Evolutionary conservation across 1,140 invertebrate species (phyloP), one percentile per base, ranked within the genome.

Genomic region (Cherax destructor): DNA sequence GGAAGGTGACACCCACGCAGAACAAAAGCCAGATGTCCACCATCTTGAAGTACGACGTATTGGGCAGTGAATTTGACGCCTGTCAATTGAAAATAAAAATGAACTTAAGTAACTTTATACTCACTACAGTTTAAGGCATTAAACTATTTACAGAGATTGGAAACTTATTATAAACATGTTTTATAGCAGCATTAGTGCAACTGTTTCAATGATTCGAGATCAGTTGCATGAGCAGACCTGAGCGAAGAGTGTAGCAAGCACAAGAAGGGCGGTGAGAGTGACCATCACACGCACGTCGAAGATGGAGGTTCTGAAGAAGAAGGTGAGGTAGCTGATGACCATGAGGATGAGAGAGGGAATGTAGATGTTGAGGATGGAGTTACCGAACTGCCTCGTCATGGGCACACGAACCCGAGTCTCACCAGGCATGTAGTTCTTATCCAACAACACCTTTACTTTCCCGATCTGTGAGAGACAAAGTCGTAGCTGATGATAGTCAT

Each of bases 241-340:
- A 3, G 81, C 88, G 69, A 91, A 91, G 30, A 91, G 83, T 21
- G 88, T 91, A 65, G 88, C 88, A 24, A 91, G 72, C n/a, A 91
- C 88, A 5, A 91, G 81, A 50, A 91, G 88, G 7, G 88, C 65
- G 9, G 88, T 91, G 69, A 91, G 72, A 6, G 88, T 65, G 11
- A 83, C 69, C 88, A 91, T 91, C 30, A 91, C 81, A 6, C 88
- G 65, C n/a, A 84, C 83, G 30, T 91, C 88, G 21, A 91, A 91
- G 88, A 91, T 78, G 18, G 88, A 61, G 16, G 80, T 78, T 52
- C 83, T 84, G 88, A 91, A 91, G 88, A 85, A 91, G 81, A 91
- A 80, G 79, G 88, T 91, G 41, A 91, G 74, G 81, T 91, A 91
- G 56, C 88, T 91, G 74, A 91, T 84, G 72, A 91, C 78, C 50